A percentile compares a stretch with the other conserved stretches of the same genome.
Evolutionary conservation across 1,140 invertebrate species (phyloP).

Genomic region (Elymnias hypermnestra): DNA sequence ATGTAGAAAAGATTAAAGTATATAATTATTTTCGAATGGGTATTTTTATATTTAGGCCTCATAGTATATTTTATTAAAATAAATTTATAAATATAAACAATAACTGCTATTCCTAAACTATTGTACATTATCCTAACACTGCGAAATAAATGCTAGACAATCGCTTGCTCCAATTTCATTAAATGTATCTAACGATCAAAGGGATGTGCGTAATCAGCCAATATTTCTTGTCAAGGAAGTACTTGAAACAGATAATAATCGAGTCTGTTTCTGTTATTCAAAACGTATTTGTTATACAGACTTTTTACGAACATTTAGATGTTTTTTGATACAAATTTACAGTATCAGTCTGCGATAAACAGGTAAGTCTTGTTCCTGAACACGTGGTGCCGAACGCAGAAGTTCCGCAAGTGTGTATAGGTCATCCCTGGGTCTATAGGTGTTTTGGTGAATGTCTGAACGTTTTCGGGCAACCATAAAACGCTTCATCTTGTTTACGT

Average conservation of each 20-base stretch:
- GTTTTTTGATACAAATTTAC: conserved; percentile 40
- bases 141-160: conserved; percentile 20
- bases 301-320: conserved; percentile 34
- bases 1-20: conserved; percentile 6
- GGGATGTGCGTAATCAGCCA: conserved; percentile 17
- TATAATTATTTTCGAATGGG: conserved; percentile 7
- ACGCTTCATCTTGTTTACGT: conserved; percentile 67
- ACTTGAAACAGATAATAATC: background rate
- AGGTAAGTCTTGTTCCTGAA: conserved; percentile 66
- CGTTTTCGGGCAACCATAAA: conserved; percentile 75
- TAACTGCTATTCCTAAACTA: conserved; percentile 18
- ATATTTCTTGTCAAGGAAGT: background rate
- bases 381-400: conserved; percentile 62
- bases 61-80: conserved; percentile 12
- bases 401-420: conserved; percentile 69
- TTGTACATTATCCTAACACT: conserved; percentile 18
- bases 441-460: conserved; percentile 40
- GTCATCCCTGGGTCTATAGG: conserved; percentile 55
- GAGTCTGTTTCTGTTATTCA: background rate
- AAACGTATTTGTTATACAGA: conserved; percentile 10
- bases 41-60: conserved; percentile 24
- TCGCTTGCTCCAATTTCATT: conserved; percentile 5
- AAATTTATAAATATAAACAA: conserved; percentile 16
- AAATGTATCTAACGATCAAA: conserved; percentile 9
- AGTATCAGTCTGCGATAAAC: conserved; percentile 71